These are phyloP conservation scores for Stichopus horrens DNA, from an alignment of 53 echinoderm and acorn worm species.

Conservation along the genomic window DNA sequence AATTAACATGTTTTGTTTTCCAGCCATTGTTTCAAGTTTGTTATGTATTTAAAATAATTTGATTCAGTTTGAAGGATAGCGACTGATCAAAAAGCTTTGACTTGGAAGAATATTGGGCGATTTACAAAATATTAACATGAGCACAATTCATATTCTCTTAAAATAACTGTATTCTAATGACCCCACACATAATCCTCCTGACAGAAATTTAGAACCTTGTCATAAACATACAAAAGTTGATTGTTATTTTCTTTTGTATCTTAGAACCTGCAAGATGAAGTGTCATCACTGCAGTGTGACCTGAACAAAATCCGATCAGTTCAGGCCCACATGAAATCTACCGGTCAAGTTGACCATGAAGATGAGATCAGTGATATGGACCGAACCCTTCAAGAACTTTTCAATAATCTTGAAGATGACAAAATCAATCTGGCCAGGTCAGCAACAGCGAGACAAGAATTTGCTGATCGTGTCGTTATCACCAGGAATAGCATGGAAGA, in stretches of 20 bases:
- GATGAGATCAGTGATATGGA: constrained; percentile 65
- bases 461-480: constrained; percentile 53
- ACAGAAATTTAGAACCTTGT: too few relatives aligned
- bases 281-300: constrained; percentile 61
- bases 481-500: constrained; percentile 67
- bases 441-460: constrained; percentile 59
- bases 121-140: too few relatives aligned
- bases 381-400: constrained; percentile 63
- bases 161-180: too few relatives aligned
- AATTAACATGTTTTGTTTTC: too few relatives aligned
- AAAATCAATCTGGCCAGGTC: constrained; percentile 52
- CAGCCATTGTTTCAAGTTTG: too few relatives aligned
- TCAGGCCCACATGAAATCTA: constrained; percentile 57
- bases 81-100: too few relatives aligned
- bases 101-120: too few relatives aligned
- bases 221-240: too few relatives aligned
- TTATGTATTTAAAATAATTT: too few relatives aligned
- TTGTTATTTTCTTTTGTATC: background rate
- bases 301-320: constrained; percentile 60
- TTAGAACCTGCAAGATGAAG: constrained; percentile 69
- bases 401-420: constrained; percentile 39
- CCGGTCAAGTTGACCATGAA: constrained; percentile 77
- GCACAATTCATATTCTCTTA: too few relatives aligned
- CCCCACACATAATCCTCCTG: too few relatives aligned
- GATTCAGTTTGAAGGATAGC: too few relatives aligned